Conservation (phyloP, 2,797 vertebrate species). For the Podargus strigoides region DNA sequence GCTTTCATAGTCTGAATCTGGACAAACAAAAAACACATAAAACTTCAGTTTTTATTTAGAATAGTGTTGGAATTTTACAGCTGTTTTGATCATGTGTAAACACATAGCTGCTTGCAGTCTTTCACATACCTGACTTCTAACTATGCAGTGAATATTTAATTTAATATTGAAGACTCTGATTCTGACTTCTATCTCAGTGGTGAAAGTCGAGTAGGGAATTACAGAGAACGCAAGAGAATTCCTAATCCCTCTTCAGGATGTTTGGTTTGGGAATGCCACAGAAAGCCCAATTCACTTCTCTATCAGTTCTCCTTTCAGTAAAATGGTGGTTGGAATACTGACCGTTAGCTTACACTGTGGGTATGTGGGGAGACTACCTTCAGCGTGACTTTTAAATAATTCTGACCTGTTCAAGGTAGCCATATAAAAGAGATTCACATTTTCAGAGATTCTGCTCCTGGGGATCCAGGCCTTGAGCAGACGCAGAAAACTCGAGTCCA, state of each 20-base stretch:
- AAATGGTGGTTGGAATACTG: not conserved
- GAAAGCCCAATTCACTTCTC: not conserved
- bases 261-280: not conserved
- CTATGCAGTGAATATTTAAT: not conserved
- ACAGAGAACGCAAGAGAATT: not conserved
- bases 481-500: not conserved
- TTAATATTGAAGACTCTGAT: not conserved
- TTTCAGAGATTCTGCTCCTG: not conserved
- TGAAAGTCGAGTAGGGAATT: not conserved
- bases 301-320: not conserved
- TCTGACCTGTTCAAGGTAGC: not conserved
- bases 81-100: not conserved
- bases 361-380: not conserved
- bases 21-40: not conserved
- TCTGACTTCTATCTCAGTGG: not conserved
- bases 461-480: not conserved
- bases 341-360: not conserved
- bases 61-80: not conserved
- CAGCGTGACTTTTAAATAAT: not conserved
- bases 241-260: not conserved
- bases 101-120: not conserved
- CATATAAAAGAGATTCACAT: not conserved
- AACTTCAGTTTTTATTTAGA: not conserved
- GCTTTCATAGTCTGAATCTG: not conserved
- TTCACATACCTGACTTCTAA: not conserved